Base-by-base conservation (phyloP, 1,140 invertebrate genomes). In the Philopotamus ludificatus region DNA sequence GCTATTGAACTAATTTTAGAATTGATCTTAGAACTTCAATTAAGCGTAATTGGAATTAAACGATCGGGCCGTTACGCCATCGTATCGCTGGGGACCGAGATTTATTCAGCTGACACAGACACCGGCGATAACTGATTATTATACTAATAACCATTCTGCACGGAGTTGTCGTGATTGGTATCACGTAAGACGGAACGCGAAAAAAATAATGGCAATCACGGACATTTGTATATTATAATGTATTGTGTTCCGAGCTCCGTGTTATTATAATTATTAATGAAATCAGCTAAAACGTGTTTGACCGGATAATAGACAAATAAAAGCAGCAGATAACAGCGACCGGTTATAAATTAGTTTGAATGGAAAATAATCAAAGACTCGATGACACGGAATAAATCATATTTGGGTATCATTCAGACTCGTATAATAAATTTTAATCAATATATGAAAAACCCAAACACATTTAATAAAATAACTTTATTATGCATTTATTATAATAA, bases 231-330 rank as follows among this genome's bases (percentile, higher is more conserved):
- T 12, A 12, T 34, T 10, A 50, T 21, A 50, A 10, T 12, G 15
- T 20, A 25, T 55, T 55, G 51, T 20, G n/a, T n/a, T n/a, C n/a
- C n/a, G n/a, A n/a, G n/a, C n/a, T n/a, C n/a, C n/a, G n/a, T n/a
- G n/a, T n/a, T n/a, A n/a, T n/a, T n/a, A 55, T 55, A 34, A n/a
- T 55, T 55, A 55, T 55, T 53, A 53, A 53, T 28, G 21, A 53
- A 53, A 26, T 53, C 50, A 22, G 3, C 21, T 23, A 23, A 26
- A 53, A 53, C 50, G 10, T 12, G 50, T 53, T 53, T 53, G 26
- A 39, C 28, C 9, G 15, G 26, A 10, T 25, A 2, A 18, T 55
- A 39, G 10, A 20, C 12, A 12, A 34, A 34, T 34, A 7, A 12
- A 34, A 34, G 28, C 28, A 34, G 4, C 4, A n/a, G n/a, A n/a